Evolutionary conservation across 2,113 vertebrate genomes (phyloP).

Genomic region (Plestiodon gilberti): DNA sequence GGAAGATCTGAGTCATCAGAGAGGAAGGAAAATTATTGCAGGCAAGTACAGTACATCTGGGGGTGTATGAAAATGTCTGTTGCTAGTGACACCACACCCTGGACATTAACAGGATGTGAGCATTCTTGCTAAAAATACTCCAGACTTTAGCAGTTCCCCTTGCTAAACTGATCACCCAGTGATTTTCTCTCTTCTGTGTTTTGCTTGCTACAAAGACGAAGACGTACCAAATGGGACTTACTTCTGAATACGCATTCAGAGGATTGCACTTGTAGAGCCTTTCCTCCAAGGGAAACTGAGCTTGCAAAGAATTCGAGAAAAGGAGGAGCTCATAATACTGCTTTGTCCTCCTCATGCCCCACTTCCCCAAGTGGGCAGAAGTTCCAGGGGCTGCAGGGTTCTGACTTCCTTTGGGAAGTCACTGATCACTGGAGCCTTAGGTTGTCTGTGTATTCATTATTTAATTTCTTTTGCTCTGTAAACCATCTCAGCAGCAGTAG

Average conservation of each 20-base stretch:
- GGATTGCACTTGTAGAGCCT: not conserved
- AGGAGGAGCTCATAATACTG: no score
- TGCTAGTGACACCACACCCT: not conserved
- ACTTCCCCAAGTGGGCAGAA: no score
- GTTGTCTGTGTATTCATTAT: no score
- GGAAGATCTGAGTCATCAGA: not conserved
- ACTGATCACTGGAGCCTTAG: no score
- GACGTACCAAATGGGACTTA: no score
- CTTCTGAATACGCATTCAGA: no score
- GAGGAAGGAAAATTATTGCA: not conserved
- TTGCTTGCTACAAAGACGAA: no score
- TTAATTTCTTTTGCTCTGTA: no score
- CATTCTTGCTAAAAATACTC: conserved; percentile 1
- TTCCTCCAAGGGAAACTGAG: not conserved
- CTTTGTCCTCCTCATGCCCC: no score
- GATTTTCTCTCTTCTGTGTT: not conserved
- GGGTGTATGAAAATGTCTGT: not conserved
- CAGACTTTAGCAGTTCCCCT: not conserved
- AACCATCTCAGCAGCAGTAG: no score
- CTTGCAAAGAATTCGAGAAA: not conserved
- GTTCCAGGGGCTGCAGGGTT: no score
- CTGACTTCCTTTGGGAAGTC: no score
- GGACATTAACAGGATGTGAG: not conserved
- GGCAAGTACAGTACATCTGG: not conserved
- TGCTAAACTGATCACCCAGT: not conserved